Evolutionary conservation across 92 coral and sea anemone genomes (phyloP), one percentile per base, ranked within the genome.

Genomic region (Micromussa lordhowensis): DNA sequence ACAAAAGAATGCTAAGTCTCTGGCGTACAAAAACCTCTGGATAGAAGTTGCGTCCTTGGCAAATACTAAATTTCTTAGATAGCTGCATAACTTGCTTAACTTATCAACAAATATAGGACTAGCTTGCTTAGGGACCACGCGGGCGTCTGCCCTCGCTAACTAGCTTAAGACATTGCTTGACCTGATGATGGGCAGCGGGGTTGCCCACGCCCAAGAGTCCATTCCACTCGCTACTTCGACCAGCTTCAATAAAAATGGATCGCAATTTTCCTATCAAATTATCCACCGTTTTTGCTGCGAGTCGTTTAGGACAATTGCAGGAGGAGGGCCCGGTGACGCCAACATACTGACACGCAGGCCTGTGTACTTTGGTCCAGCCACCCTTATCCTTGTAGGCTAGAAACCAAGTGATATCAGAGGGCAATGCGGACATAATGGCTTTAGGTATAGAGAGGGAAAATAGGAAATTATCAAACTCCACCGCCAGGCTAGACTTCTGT

Each of bases 1-100:
- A 57, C 84, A 86, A 53, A 86, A 86, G 84, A 86, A 78, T 7
- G 90, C 84, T 29, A 86, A 55, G 49, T 86, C 84, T 61, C 90
- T 77, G 59, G 84, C 90, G 38, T 8, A 40, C 29, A 66, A 24
- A 66, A 31, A 86, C 38, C 89, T 48, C 31, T 77, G 72, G 40
- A 19, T 26, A 28, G 82, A 12, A 34, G 84, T 22, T 55, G 40
- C 26, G 78, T 36, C 78, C 78, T 34, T 36, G 78, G 78, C 49
- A 74, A 74, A 36, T 34, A 36, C 78, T 34, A 34, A 35, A 38
- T 74, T 16, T 48, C 80, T 75, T 38, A 38, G 59, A 38, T 75
- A 75, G 57, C 57, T 40, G 59, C 80, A 75, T 40, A 75, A 48
- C 80, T 48, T 40, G 30, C 59, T 40, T 48, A 77, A 51, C 81